Base-by-base conservation (phyloP, 2,797 vertebrate genomes). In the Hyperoplus immaculatus region DNA sequence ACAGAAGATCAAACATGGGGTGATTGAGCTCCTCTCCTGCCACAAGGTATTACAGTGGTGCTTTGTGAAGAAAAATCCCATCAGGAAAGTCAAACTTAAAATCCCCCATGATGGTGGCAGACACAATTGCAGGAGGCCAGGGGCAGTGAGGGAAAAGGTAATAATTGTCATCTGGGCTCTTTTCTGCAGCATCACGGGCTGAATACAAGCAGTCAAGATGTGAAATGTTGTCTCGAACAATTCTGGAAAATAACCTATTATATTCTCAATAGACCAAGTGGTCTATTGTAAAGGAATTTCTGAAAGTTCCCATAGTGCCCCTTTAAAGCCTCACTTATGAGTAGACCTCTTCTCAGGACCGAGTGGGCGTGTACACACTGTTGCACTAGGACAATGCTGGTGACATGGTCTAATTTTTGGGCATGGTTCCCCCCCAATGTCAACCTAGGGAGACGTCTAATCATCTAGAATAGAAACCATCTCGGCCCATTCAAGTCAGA, bases 1-100 rank as follows among this genome's bases (percentile, higher is more conserved):
- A 75, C 72, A 62, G 78, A 45, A 83, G 80, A 86, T 89, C 75
- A 79, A 84, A 78, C 45, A 0, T 29, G n/a, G 39, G 6, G 69
- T 65, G 65, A 73, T 41, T 36, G 77, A 84, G 70, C 72, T 81
- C 51, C 65, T 60, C 16, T 15, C 4, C 38, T 2, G 56, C 54
- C 18, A 21, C 51, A 21, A 69, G 46, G 53, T 38, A 75, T 77
- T 58, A 70, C 60, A 42, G 54, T 12, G 8, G 53, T 4, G 3
- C 69, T 43, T 66, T 58, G 56, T 70, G 59, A 85, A 38, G 46
- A 72, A 21, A 80, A 72, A 67, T 65, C 75, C 69, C 29, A 2
- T 75, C 71, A 76, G 82, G 51, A 75, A 82, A 42, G 65, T 77
- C 54, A 74, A 79, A 75, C 43, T 71, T 63, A 72, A 64, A 68